These are phyloP conservation scores for Phalera bucephala DNA, from an alignment of 2,888 invertebrate species.

Conservation along the genomic window DNA sequence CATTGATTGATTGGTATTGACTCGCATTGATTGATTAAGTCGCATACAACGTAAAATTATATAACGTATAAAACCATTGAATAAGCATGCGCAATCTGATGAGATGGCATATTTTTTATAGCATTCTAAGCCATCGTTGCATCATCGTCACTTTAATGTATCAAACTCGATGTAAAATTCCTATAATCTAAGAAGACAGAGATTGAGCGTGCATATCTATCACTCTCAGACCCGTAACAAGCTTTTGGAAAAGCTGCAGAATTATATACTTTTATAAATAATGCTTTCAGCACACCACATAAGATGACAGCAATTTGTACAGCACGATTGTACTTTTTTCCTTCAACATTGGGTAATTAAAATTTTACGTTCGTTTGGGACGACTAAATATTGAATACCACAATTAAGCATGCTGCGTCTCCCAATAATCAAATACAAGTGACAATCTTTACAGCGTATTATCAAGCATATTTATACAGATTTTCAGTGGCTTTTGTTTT, in stretches of 20 bases:
- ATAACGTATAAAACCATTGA: not conserved
- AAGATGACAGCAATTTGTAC: not conserved
- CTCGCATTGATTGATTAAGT: no score
- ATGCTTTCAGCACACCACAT: slow-evolving; percentile 9
- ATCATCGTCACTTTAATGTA: slow-evolving; percentile 25
- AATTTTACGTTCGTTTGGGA: no score
- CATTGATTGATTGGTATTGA: no score
- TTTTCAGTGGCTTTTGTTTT: no score
- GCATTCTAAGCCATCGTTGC: slow-evolving; percentile 21
- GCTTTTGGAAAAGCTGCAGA: slow-evolving; percentile 32
- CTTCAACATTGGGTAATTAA: not conserved
- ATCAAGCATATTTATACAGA: no score
- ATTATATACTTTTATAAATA: slow-evolving; percentile 36
- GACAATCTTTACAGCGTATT: no score
- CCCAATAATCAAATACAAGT: no score
- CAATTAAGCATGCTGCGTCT: no score
- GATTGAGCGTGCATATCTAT: no score
- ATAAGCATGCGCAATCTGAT: no score
- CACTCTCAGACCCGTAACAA: slow-evolving; percentile 39
- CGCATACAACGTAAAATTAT: slow-evolving; percentile 29
- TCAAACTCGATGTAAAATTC: slow-evolving; percentile 41
- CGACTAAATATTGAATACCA: no score
- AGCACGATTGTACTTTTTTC: not conserved
- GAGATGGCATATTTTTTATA: slow-evolving; percentile 10
- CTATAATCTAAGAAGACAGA: slow-evolving; percentile 61